Evolutionary conservation across 53 echinoderm and acorn worm species (phyloP), one percentile per base, ranked within the genome.

Genomic region (Apostichopus leukothele): DNA sequence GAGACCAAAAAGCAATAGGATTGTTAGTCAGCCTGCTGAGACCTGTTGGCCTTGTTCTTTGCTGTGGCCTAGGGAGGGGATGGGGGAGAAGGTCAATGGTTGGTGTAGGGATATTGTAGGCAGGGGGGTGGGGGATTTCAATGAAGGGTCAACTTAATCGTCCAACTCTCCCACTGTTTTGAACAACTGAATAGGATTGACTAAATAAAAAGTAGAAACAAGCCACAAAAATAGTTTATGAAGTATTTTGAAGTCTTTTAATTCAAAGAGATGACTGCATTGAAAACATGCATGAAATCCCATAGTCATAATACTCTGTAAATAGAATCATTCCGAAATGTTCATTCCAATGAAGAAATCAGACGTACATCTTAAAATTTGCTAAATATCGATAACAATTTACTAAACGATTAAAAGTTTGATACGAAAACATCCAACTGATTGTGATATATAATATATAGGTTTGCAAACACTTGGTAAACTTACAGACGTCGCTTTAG

Each of bases 381-480:
- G 50, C 18, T 81, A 81, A 52, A 81, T 81, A 81, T 81, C 16
- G 54, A 81, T 81, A 81, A 81, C 81, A 81, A 60, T 81, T 81
- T 81, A 81, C 55, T 19, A 81, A 81, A 81, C n/a, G 81, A 81
- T 81, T 81, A 54, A 81, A 81, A 71, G 71, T n/a, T 71, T 54
- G 59, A 81, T 59, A 81, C 21, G 54, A 81, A 81, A 81, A 53
- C 81, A 81, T 81, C 12, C n/a, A 81, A 53, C 53, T 55, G 55
- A 81, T 18, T 54, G 54, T 81, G n/a, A 81, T 81, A 81, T 23
- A 39, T 51, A 19, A 79, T 79, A 14, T 11, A 19, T 81, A 76
- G 39, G 39, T 76, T 71, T 71, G 71, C 71, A 71, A 16, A 71
- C n/a, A 19, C 71, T 71, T 19, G 71, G 71, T n/a, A 54, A 54